These are phyloP conservation scores for Tetragnatha versicolor DNA, from an alignment of 1,140 invertebrate species.

Conservation along the genomic window DNA sequence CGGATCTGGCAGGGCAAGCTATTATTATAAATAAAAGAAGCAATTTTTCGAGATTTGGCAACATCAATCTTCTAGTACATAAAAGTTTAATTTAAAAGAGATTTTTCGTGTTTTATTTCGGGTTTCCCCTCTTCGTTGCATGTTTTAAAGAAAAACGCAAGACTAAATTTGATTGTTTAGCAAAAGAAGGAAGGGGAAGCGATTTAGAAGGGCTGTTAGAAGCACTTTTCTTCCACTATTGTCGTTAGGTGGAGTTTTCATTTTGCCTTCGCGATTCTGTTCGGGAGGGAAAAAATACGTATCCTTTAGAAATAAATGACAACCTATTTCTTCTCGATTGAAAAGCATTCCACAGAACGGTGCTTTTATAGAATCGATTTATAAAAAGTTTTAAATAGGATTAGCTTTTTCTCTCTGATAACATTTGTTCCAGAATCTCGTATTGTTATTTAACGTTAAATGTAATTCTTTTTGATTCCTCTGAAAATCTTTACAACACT, in stretches of 20 bases:
- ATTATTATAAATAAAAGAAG: constrained; percentile 35
- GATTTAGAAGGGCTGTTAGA: constrained; percentile 21
- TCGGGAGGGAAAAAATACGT: no score
- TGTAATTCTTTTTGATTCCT: no score
- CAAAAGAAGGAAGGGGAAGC: neutral
- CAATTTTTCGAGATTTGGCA: constrained; percentile 29
- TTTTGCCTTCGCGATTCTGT: constrained; percentile 1
- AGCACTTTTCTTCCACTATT: neutral
- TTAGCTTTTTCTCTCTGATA: no score
- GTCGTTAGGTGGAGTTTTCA: constrained; percentile 4
- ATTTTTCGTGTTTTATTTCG: neutral
- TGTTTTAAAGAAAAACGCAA: constrained; percentile 2
- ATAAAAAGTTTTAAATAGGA: no score
- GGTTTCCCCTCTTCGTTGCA: neutral
- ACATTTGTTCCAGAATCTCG: no score
- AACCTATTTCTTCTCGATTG: no score
- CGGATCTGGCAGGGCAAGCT: constrained; percentile 5
- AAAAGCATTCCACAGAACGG: no score
- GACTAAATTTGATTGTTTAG: constrained; percentile 14
- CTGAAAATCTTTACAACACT: no score
- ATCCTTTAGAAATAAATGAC: no score
- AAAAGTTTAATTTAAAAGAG: constrained; percentile 35
- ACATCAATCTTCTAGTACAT: constrained; percentile 34
- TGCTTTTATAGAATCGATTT: no score
- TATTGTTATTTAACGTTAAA: no score